Conservation (phyloP, 2,113 vertebrate genomes). For the Murina feae region DNA sequence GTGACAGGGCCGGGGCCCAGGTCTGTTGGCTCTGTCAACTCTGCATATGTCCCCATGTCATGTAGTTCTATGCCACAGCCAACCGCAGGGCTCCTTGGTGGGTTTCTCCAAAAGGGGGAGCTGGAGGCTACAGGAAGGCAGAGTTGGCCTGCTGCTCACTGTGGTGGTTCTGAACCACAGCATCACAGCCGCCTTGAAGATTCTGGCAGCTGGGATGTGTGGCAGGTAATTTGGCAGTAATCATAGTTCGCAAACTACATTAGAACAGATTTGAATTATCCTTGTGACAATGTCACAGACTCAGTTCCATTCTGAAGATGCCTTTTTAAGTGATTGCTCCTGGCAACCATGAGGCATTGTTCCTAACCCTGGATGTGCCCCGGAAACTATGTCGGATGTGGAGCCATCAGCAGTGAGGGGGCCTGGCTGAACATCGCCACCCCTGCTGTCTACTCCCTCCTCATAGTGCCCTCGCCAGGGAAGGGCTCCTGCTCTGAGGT, state of each 20-base stretch:
- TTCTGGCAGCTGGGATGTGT: background rate
- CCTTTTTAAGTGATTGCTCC: background rate
- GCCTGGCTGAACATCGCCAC: accelerated
- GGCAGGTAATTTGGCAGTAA: background rate
- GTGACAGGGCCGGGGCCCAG: accelerated
- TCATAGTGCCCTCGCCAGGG: background rate
- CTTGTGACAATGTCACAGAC: background rate
- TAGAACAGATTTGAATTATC: background rate
- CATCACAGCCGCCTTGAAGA: background rate
- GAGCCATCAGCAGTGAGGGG: background rate
- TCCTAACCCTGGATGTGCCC: background rate
- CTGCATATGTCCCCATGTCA: accelerated
- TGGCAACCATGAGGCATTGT: background rate
- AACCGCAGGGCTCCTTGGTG: background rate
- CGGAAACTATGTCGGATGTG: background rate
- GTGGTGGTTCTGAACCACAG: background rate
- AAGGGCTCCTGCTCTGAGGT: background rate
- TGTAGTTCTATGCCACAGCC: background rate
- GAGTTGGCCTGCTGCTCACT: too few species aligned
- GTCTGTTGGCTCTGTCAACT: accelerated
- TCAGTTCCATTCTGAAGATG: background rate
- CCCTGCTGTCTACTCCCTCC: background rate
- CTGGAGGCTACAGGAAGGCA: background rate
- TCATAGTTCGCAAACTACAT: background rate
- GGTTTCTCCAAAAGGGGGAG: background rate